phyloP scores from a whole-genome alignment of 2,797 vertebrate species.

The Neoniphon sammara region DNA sequence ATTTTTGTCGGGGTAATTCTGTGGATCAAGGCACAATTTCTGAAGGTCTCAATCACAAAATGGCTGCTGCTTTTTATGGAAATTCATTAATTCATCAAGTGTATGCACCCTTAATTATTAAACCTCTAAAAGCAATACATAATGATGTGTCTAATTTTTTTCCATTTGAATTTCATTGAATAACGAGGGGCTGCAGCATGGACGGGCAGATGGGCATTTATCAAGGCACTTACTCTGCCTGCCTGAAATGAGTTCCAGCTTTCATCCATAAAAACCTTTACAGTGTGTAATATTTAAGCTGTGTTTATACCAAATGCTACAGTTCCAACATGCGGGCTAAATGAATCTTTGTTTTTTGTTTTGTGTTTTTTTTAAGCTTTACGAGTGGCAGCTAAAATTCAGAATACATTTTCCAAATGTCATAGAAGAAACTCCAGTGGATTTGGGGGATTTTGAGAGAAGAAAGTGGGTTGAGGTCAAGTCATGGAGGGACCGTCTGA shows the following conservation, averaged over 20 bases:
- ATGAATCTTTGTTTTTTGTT: no score
- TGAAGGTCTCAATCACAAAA: conserved; percentile 2
- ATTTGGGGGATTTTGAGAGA: no score
- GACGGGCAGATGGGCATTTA: conserved; percentile 25
- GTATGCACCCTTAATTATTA: conserved; percentile 36
- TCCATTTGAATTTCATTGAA: conserved; percentile 32
- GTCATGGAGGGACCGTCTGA: no score
- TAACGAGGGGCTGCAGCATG: conserved; percentile 50
- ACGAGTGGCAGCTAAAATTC: no score
- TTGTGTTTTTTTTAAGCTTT: no score
- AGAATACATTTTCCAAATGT: no score
- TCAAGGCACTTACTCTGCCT: conserved; percentile 51
- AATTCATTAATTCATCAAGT: conserved; percentile 44
- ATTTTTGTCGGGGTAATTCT: not conserved
- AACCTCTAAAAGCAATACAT: conserved; percentile 58
- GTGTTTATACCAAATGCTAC: no score
- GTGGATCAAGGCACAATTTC: conserved; percentile 3
- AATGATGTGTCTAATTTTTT: conserved; percentile 32
- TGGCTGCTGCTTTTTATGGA: conserved; percentile 24
- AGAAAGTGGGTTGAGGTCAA: no score
- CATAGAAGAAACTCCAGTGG: no score
- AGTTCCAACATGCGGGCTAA: no score
- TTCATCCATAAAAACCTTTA: conserved; percentile 17
- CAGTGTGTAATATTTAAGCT: no score
- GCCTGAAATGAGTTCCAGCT: conserved; percentile 24